phyloP scores from a whole-genome alignment of 2,888 invertebrate species.

The Pristionchus maxplancki region DNA sequence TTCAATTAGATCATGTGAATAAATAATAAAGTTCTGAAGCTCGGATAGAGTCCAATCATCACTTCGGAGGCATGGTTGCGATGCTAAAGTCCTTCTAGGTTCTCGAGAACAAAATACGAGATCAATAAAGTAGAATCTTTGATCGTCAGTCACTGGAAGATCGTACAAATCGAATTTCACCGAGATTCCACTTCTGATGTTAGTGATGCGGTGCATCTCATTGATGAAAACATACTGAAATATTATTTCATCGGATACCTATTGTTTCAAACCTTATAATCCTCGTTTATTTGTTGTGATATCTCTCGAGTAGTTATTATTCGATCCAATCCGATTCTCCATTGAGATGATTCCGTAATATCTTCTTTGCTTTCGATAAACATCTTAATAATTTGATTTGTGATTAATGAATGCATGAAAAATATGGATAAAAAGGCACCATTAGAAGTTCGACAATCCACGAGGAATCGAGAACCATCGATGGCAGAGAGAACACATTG shows the following conservation, averaged over 20 bases:
- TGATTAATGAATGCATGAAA: no score
- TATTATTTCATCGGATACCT: no score
- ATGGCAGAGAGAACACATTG: background rate
- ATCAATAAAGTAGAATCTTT: background rate
- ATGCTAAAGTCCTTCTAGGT: background rate
- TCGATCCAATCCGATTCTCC: background rate
- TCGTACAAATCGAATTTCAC: background rate
- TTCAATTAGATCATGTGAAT: no score
- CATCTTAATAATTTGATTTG: background rate
- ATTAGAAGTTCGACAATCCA: background rate
- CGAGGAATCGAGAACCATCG: background rate
- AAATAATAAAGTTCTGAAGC: no score
- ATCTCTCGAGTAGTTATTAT: background rate
- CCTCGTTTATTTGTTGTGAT: background rate
- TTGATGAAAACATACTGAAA: background rate
- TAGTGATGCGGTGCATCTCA: background rate
- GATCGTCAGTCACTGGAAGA: background rate
- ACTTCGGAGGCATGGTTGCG: no score
- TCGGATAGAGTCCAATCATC: no score
- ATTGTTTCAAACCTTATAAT: background rate
- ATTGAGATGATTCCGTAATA: background rate
- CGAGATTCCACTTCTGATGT: background rate
- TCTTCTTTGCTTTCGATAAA: background rate
- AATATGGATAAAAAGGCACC: no score
- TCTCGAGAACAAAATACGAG: background rate